phyloP scores from a whole-genome alignment of 1,140 invertebrate species.

The Drosophila nasuta region DNA sequence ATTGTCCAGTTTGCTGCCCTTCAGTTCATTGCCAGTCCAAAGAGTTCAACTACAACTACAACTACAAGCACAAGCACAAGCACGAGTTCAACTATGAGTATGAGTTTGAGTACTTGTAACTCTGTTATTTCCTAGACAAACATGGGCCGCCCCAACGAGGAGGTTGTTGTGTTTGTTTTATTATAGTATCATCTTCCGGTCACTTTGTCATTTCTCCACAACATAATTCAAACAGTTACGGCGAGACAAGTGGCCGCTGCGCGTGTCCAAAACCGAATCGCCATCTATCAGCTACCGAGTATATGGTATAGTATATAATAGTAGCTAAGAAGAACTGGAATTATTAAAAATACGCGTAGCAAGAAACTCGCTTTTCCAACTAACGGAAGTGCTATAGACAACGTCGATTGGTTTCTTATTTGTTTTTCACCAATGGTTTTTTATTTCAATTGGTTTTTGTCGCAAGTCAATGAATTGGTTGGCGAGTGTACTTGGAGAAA shows the following conservation, averaged over 20 bases:
- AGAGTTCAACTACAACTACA: too few relatives aligned
- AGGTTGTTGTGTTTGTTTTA: conserved; percentile 64
- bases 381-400: conserved; percentile 72
- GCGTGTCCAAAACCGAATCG: conserved; percentile 47
- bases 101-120: neutral
- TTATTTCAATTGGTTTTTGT: conserved; percentile 1
- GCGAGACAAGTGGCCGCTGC: conserved; percentile 71
- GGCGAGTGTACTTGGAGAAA: neutral
- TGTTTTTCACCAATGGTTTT: neutral
- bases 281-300: conserved; percentile 6
- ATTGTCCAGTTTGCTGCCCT: conserved; percentile 53
- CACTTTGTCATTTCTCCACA: conserved; percentile 80
- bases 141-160: conserved; percentile 36
- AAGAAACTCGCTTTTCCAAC: conserved; percentile 21
- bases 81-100: conserved; percentile 1
- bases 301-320: too few relatives aligned
- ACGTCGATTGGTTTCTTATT: conserved; percentile 47
- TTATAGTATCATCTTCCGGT: conserved; percentile 83
- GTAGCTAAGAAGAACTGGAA: conserved; percentile 45
- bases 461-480: conserved; percentile 8
- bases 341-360: conserved; percentile 41
- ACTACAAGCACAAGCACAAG: neutral
- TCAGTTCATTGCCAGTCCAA: conserved; percentile 44
- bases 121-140: conserved; percentile 67
- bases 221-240: conserved; percentile 80